Evolutionary conservation across 2,113 vertebrate genomes (phyloP).

Genomic region (Ovibos moschatus): DNA sequence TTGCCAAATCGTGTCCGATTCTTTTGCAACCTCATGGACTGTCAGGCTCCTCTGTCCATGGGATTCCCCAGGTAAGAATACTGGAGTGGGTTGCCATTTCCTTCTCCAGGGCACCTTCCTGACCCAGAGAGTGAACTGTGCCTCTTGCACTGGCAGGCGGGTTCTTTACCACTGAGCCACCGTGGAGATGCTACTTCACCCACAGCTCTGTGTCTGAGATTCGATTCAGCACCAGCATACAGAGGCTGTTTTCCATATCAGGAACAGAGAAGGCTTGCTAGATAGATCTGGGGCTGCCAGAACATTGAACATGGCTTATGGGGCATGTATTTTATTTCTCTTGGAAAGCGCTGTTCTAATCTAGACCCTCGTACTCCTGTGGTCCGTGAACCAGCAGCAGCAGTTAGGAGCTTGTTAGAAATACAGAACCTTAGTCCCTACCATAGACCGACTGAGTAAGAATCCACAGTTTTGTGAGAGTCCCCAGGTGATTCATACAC

Average conservation of each 20-base stretch:
- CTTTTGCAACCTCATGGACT: neutral
- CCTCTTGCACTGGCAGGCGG: neutral
- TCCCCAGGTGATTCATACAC: neutral
- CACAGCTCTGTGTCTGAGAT: neutral
- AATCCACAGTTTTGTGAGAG: slow-evolving; percentile 20
- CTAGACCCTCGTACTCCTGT: neutral
- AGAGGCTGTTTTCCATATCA: neutral
- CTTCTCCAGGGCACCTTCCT: neutral
- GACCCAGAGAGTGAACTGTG: neutral
- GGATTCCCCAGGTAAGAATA: neutral
- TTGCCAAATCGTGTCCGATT: neutral
- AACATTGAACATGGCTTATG: neutral
- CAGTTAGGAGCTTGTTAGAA: neutral
- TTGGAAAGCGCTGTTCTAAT: neutral
- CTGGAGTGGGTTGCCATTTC: neutral
- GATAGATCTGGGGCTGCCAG: neutral
- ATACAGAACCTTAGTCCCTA: neutral
- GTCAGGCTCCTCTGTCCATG: neutral
- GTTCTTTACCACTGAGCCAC: neutral
- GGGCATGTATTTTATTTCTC: neutral
- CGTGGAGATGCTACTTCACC: neutral
- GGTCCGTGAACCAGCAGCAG: neutral
- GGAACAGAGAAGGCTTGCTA: neutral
- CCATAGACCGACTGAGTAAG: neutral
- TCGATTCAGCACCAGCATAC: neutral